Percentiles rank a stretch among this genome's conserved stretches.
Evolutionary conservation across 2,797 vertebrate species (phyloP).

Genomic region (Halcyon smyrnensis): DNA sequence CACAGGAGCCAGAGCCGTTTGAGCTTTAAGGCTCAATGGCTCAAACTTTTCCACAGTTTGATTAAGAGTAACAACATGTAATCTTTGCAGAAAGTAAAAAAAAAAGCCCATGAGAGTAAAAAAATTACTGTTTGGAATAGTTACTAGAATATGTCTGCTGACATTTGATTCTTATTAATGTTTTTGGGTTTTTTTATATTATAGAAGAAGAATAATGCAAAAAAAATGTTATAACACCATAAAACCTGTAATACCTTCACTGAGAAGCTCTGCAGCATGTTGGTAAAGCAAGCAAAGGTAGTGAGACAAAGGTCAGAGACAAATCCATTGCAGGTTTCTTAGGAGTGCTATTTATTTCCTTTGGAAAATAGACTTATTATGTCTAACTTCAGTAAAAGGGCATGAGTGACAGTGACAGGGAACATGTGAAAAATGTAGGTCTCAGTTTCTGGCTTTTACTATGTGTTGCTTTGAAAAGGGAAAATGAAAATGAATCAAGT

Average conservation of each 20-base stretch:
- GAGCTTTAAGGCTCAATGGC: background rate
- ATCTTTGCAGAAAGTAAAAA: background rate
- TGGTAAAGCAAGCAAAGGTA: background rate
- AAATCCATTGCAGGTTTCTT: background rate
- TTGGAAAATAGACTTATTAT: background rate
- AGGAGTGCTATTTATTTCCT: background rate
- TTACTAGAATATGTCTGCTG: background rate
- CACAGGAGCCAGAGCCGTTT: background rate
- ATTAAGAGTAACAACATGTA: background rate
- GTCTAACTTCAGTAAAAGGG: background rate
- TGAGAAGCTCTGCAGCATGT: background rate
- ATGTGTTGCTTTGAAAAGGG: background rate
- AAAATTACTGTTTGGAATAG: background rate
- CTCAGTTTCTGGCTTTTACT: background rate
- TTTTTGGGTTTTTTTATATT: background rate
- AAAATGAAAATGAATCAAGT: conserved; percentile 20
- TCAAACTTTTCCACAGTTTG: background rate
- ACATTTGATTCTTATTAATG: background rate
- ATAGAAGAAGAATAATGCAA: background rate
- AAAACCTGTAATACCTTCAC: background rate
- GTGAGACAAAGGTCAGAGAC: background rate
- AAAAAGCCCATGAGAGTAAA: background rate
- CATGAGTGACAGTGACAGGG: background rate
- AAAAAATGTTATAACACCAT: background rate
- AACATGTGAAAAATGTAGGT: background rate